Percentiles rank a stretch among this genome's conserved stretches.
These are phyloP conservation scores for Beaufortia kweichowensis DNA, from an alignment of 2,113 vertebrate species.

Conservation along the genomic window DNA sequence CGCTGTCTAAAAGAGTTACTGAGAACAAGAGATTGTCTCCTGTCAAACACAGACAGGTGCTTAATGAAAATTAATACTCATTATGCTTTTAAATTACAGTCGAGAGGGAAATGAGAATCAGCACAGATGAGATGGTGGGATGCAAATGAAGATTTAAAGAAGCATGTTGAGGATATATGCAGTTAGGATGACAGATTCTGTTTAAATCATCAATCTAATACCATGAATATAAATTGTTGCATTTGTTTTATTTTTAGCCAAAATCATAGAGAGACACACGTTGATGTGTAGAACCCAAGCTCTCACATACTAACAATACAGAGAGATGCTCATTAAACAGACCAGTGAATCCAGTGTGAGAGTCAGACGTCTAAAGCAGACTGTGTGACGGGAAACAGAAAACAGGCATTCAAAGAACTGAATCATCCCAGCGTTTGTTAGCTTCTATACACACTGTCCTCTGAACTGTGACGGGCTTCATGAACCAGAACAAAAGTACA, in stretches of 20 bases:
- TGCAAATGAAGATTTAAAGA: not conserved
- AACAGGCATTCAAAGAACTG: not conserved
- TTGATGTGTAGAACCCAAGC: not conserved
- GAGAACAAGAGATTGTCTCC: slow-evolving; percentile 1
- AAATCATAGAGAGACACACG: not conserved
- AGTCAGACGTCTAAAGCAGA: not conserved
- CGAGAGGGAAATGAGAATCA: not conserved
- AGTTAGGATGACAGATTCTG: not conserved
- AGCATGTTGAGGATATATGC: not conserved
- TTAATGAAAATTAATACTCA: slow-evolving; percentile 29
- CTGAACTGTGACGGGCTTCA: slow-evolving; percentile 18
- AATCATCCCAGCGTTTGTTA: not conserved
- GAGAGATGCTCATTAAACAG: too few relatives aligned
- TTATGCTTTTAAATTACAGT: not conserved
- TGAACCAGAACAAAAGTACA: slow-evolving; percentile 14
- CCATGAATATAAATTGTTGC: not conserved
- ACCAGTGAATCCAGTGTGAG: too few relatives aligned
- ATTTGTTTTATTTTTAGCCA: not conserved
- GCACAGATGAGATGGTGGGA: not conserved
- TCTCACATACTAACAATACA: not conserved
- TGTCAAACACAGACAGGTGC: slow-evolving; percentile 16
- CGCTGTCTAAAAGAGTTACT: not conserved
- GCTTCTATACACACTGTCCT: slow-evolving; percentile 18
- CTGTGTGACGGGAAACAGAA: not conserved
- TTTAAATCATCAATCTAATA: not conserved